phyloP scores from a whole-genome alignment of 2,113 vertebrate species.

The Dryoscopus gambensis region DNA sequence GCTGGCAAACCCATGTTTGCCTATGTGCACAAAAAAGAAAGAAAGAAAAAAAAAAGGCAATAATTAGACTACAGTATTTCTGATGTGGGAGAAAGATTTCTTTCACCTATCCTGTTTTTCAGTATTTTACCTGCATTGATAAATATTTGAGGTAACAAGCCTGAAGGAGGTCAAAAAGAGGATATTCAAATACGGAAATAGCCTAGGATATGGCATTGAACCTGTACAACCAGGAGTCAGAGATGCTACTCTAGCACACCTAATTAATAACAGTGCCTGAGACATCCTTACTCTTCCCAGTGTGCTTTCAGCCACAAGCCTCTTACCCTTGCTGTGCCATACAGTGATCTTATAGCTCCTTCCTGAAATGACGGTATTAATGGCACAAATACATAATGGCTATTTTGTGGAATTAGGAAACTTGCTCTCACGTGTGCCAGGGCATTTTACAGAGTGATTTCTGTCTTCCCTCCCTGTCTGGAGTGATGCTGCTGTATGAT shows the following conservation, averaged over 20 bases:
- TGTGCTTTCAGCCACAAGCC: background rate
- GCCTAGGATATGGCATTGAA: background rate
- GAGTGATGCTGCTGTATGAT: accelerated
- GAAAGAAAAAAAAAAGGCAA: accelerated
- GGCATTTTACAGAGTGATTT: background rate
- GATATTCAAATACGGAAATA: background rate
- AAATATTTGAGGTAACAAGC: background rate
- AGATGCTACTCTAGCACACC: background rate
- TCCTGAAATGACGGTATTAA: background rate
- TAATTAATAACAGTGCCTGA: background rate
- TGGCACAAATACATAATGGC: background rate
- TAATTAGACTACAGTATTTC: background rate
- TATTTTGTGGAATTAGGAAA: background rate
- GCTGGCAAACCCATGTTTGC: background rate
- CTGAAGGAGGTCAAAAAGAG: background rate
- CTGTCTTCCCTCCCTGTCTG: too few species aligned
- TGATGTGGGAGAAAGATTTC: accelerated
- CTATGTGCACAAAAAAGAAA: background rate
- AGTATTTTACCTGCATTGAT: background rate
- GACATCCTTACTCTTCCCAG: background rate
- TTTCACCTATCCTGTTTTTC: background rate
- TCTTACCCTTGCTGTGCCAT: too few species aligned
- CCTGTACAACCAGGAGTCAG: background rate
- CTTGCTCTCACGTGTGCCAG: background rate
- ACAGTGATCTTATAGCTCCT: accelerated